Percentiles rank a stretch among this genome's conserved stretches.
These are phyloP conservation scores for Oeneis ivallda DNA, from an alignment of 2,888 invertebrate species.

Conservation along the genomic window DNA sequence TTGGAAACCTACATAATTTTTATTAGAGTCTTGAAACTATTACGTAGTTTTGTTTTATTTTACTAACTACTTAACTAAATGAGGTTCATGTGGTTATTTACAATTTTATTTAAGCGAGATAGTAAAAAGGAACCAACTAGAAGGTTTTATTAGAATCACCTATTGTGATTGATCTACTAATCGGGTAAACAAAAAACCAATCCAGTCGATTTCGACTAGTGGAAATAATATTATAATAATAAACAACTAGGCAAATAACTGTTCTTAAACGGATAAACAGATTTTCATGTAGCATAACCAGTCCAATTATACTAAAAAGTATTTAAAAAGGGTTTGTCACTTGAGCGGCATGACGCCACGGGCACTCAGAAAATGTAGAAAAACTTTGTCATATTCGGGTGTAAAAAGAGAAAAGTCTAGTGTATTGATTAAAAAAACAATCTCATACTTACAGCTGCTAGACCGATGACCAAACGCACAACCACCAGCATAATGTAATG, in stretches of 20 bases:
- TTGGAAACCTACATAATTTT: neutral
- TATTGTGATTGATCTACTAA: neutral
- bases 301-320: too few species aligned
- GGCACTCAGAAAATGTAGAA: too few species aligned
- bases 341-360: too few species aligned
- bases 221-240: too few species aligned
- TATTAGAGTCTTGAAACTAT: neutral
- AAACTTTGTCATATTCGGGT: too few species aligned
- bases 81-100: neutral
- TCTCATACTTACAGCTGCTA: conserved; percentile 80
- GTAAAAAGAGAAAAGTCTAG: too few species aligned
- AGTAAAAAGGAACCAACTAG: neutral
- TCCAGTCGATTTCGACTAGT: too few species aligned
- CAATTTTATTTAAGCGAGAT: neutral
- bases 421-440: too few species aligned
- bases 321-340: too few species aligned
- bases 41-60: neutral
- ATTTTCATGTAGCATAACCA: too few species aligned
- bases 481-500: conserved; percentile 82
- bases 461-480: conserved; percentile 82
- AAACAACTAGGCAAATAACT: too few species aligned
- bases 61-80: neutral
- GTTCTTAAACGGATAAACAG: too few species aligned
- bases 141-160: neutral
- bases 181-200: neutral